Base-by-base conservation (phyloP, 2,113 vertebrate genomes). In the Macheiramphus alcinus region DNA sequence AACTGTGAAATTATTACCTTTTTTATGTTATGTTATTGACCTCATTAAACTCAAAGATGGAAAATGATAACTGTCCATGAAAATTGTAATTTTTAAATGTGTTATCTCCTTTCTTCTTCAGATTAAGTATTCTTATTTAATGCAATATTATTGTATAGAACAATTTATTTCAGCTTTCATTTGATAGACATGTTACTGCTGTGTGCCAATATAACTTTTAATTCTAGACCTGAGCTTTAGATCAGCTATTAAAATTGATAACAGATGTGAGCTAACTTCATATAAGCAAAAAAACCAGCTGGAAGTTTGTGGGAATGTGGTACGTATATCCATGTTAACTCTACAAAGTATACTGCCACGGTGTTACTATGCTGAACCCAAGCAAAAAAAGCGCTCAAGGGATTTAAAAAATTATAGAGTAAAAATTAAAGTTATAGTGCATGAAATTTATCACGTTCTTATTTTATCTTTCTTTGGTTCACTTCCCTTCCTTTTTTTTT, bases 311-410 rank as follows among this genome's bases (percentile, higher is more conserved):
- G 42, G 31, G 52, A 75, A 48, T 25, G 23, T 29, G 34, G 15
- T 42, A 27, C 32, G 31, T 8, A 16, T 14, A 23, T 8, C 32
- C 1, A 0, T 55, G 38, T 31, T 32, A 87, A 55, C 10, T 43
- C 27, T 52, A 26, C 17, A 15, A 34, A 26, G 16, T 73, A 20
- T 21, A n/a, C 7, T 71, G 23, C 45, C 36, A 21, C 2, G 3
- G 26, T 34, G 20, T 55, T 17, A 40, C 13, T 25, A 4, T 27
- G 29, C 48, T 81, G 40, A 87, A 38, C 1, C 6, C 8, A 42
- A 53, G 27, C 1, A 5, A 56, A 66, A 66, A 48, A 36, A 42
- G 4, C 0, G 1, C 2, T 72, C 23, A 23, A 65, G 3, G 6
- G 7, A 11, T 88, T 87, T 25, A 56, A 42, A 48, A 70, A 68